These are phyloP conservation scores for Aphidius ervi DNA, from an alignment of 1,140 invertebrate species.

Conservation along the genomic window DNA sequence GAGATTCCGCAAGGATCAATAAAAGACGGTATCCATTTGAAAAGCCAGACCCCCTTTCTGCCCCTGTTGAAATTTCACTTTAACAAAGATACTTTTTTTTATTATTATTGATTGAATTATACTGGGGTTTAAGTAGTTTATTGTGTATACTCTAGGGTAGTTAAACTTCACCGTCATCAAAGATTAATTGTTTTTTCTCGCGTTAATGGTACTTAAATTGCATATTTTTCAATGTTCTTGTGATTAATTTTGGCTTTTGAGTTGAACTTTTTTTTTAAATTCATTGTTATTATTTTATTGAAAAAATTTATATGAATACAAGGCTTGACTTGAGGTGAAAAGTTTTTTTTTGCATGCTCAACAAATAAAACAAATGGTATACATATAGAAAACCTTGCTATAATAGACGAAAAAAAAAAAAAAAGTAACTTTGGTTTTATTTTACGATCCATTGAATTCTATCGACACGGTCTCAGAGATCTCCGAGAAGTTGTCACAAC, in stretches of 20 bases:
- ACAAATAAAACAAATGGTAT: no score
- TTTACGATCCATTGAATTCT: no score
- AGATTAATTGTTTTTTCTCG: slow-evolving; percentile 2
- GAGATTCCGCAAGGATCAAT: slow-evolving; percentile 44
- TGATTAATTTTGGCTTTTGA: slow-evolving; percentile 6
- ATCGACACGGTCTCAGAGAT: no score
- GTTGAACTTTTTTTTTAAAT: background rate
- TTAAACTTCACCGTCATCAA: background rate
- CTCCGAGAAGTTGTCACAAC: no score
- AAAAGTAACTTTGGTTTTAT: no score
- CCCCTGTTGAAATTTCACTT: slow-evolving; percentile 3
- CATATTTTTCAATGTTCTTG: slow-evolving; percentile 4
- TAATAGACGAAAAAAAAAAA: no score
- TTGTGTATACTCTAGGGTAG: background rate
- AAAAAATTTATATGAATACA: no score
- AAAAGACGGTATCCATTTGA: slow-evolving; percentile 38
- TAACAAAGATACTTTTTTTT: background rate
- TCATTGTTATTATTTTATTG: background rate
- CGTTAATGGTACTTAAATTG: no score
- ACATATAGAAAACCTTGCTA: no score
- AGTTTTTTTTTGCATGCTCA: no score
- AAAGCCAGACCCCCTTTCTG: slow-evolving; percentile 25
- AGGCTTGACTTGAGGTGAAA: no score
- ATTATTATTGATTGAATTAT: slow-evolving; percentile 5
- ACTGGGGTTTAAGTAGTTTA: slow-evolving; percentile 8